Conservation (phyloP, 2,888 invertebrate species). For the Amiota minor region DNA sequence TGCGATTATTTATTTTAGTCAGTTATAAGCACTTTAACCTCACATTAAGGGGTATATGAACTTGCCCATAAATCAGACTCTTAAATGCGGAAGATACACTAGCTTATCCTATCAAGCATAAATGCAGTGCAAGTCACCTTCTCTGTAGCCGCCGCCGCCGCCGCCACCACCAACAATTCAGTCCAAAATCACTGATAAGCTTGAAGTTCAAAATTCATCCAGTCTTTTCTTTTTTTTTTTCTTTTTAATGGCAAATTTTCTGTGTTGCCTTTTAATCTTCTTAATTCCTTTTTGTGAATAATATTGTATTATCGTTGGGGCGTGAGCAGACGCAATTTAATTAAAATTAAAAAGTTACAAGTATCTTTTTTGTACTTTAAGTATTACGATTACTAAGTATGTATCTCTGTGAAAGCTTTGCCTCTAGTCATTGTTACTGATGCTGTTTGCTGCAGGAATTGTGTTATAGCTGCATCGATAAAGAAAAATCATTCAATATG, state of each 20-base stretch:
- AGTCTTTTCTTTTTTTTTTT: neutral
- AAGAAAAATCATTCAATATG: slow-evolving; percentile 10
- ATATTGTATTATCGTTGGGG: slow-evolving; percentile 4
- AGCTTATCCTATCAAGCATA: neutral
- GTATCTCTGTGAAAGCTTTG: neutral
- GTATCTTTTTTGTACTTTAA: neutral
- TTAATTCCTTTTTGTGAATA: too few relatives aligned
- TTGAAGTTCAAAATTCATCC: neutral
- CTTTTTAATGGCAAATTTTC: neutral
- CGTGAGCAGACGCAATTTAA: slow-evolving; percentile 9
- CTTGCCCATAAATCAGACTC: slow-evolving; percentile 15
- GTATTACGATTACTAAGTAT: neutral
- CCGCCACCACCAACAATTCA: too few relatives aligned
- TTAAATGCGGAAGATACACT: slow-evolving; percentile 14
- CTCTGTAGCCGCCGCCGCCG: too few relatives aligned
- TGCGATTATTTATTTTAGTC: slow-evolving; percentile 14
- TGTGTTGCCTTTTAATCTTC: too few relatives aligned
- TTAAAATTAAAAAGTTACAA: slow-evolving; percentile 3
- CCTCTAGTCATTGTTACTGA: too few relatives aligned
- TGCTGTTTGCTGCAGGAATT: too few relatives aligned
- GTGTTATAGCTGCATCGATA: too few relatives aligned
- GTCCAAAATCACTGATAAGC: slow-evolving; percentile 15
- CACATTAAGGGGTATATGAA: slow-evolving; percentile 15
- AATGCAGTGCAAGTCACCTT: too few relatives aligned
- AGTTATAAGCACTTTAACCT: slow-evolving; percentile 16